Conservation (phyloP, 35 echinoderm and acorn worm genomes). For the Anneissia japonica region DNA sequence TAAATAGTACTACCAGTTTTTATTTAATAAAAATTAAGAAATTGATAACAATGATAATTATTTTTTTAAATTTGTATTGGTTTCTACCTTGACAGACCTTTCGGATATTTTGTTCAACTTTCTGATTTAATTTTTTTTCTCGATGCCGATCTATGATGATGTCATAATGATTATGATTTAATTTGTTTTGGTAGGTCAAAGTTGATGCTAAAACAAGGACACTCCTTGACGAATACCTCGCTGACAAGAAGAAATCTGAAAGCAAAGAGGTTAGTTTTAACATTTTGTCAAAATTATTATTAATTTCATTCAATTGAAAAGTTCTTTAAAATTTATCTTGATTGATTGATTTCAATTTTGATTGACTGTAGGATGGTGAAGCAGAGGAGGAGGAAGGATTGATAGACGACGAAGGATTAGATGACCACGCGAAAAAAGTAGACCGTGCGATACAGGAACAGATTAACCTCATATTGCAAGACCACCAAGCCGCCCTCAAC, state of each 20-base stretch:
- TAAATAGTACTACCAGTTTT: no score
- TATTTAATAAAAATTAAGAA: no score
- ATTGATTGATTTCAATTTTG: neutral
- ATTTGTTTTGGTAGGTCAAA: constrained; percentile 79
- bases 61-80: no score
- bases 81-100: no score
- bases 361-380: neutral
- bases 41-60: no score
- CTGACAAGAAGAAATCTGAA: constrained; percentile 52
- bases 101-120: no score
- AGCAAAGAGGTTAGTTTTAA: constrained; percentile 36
- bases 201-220: constrained; percentile 91
- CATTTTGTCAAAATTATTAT: neutral
- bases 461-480: constrained; percentile 58
- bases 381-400: neutral
- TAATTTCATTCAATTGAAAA: neutral
- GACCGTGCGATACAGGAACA: constrained; percentile 60
- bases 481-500: constrained; percentile 52
- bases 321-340: no score
- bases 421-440: constrained; percentile 55
- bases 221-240: constrained; percentile 66
- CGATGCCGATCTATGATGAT: no score
- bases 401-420: constrained; percentile 43
- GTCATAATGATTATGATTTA: constrained; percentile 10
- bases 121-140: no score